Percentiles rank a stretch among this genome's conserved stretches.
These are phyloP conservation scores for Diacarnus erythraeanus DNA, from an alignment of 37 sponge, comb jelly and placozoan species.

Conservation along the genomic window DNA sequence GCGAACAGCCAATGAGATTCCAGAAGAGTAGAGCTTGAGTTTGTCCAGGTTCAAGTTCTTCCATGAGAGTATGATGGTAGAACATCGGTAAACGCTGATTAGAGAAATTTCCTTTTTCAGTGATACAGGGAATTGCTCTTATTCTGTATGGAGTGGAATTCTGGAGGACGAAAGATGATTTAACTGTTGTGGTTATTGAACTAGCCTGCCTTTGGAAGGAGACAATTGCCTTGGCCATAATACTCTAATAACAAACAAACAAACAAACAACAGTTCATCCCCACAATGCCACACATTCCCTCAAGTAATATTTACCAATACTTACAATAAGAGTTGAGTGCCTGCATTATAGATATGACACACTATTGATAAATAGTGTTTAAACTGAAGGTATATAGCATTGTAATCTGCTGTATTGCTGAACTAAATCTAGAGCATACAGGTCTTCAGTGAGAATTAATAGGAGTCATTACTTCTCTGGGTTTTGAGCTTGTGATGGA, in stretches of 20 bases:
- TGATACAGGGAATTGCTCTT: not conserved
- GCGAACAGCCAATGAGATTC: slow-evolving; percentile 9
- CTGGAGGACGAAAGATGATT: slow-evolving; percentile 28
- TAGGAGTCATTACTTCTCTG: too few species aligned
- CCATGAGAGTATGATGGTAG: not conserved
- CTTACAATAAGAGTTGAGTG: too few species aligned
- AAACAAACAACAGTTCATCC: not conserved
- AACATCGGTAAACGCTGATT: not conserved
- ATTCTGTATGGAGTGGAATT: slow-evolving; percentile 18
- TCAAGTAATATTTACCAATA: too few species aligned
- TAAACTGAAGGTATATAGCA: too few species aligned
- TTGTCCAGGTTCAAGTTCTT: slow-evolving; percentile 8
- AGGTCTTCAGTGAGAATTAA: too few species aligned
- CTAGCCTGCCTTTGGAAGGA: not conserved
- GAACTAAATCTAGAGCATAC: too few species aligned
- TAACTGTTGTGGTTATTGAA: not conserved
- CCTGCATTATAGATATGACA: too few species aligned
- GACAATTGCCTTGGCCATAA: slow-evolving; percentile 12
- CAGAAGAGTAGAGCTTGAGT: slow-evolving; percentile 31
- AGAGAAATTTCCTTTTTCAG: not conserved
- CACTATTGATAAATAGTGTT: too few species aligned
- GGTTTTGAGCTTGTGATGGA: too few species aligned
- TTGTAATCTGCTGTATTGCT: too few species aligned
- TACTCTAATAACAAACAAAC: not conserved
- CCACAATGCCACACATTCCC: too few species aligned